These are phyloP conservation scores for Monopterus albus DNA, from an alignment of 2,113 vertebrate species.

Conservation along the genomic window DNA sequence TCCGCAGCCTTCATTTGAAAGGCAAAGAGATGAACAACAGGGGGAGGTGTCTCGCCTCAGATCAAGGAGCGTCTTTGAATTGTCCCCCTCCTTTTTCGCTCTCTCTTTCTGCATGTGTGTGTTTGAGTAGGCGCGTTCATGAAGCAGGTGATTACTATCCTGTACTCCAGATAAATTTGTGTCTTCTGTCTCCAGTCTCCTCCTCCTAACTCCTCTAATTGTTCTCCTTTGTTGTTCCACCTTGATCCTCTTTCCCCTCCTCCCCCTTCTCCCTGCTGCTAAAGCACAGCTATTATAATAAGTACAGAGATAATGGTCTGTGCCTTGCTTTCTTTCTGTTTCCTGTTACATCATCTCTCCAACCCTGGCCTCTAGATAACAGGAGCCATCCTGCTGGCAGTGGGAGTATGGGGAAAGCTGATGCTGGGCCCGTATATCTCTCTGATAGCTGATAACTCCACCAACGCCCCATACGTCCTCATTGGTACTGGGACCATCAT, in stretches of 20 bases:
- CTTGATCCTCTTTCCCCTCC: constrained; percentile 62
- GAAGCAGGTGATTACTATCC: constrained; percentile 68
- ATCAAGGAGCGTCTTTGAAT: constrained; percentile 79
- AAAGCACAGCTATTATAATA: constrained; percentile 49
- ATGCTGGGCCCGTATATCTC: constrained; percentile 98
- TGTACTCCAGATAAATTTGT: constrained; percentile 52
- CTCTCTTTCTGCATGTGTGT: constrained; percentile 12
- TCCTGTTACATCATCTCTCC: constrained; percentile 22
- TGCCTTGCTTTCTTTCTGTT: constrained; percentile 44
- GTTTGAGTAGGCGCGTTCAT: constrained; percentile 40
- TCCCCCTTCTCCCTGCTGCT: constrained; percentile 6
- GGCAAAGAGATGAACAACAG: constrained; percentile 80
- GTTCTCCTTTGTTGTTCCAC: constrained; percentile 66
- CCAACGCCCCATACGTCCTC: constrained; percentile 97
- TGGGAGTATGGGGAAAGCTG: constrained; percentile 97
- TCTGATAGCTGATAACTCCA: constrained; percentile 98
- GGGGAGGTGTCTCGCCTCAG: constrained; percentile 72
- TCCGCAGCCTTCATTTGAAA: constrained; percentile 79
- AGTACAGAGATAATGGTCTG: constrained; percentile 51
- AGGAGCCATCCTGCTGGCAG: constrained; percentile 95
- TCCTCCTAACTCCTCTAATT: constrained; percentile 68
- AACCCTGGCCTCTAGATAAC: constrained; percentile 87
- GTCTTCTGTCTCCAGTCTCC: constrained; percentile 58
- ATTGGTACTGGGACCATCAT: constrained; percentile 98
- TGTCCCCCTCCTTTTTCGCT: constrained; percentile 35